Percentiles rank a stretch among this genome's conserved stretches.
Evolutionary conservation across 2,888 invertebrate species (phyloP).

Genomic region (Gymnoscelis rufifasciata): DNA sequence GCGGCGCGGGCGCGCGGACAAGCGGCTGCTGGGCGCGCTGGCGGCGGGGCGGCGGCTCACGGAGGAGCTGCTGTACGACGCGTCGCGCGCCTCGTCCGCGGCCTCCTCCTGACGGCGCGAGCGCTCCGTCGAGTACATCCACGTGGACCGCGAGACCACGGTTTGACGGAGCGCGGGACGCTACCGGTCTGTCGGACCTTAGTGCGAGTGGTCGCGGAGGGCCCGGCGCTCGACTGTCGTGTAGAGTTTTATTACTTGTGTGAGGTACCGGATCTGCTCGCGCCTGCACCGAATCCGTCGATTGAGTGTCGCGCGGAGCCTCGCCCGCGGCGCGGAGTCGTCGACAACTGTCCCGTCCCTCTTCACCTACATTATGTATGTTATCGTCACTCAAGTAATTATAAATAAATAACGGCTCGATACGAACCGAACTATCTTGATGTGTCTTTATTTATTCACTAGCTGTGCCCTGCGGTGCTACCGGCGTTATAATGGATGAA

Average conservation of each 20-base stretch:
- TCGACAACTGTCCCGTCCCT: constrained; percentile 73
- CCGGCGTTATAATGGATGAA: no score
- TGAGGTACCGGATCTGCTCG: constrained; percentile 6
- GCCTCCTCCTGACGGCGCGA: constrained; percentile 92
- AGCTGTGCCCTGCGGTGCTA: no score
- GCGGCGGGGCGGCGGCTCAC: constrained; percentile 82
- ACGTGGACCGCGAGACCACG: constrained; percentile 95
- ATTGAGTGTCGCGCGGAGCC: constrained; percentile 5
- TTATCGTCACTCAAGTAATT: constrained; percentile 50
- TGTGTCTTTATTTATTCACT: not conserved
- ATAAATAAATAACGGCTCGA: constrained; percentile 52
- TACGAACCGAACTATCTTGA: constrained; percentile 31
- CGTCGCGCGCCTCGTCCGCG: constrained; percentile 75
- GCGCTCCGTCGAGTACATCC: constrained; percentile 94
- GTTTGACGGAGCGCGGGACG: constrained; percentile 80
- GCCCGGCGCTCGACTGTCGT: constrained; percentile 19
- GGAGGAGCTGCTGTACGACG: constrained; percentile 84
- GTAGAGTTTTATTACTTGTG: constrained; percentile 14
- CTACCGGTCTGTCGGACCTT: not conserved
- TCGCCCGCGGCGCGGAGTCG: constrained; percentile 23
- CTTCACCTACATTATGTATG: constrained; percentile 45
- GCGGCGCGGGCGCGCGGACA: constrained; percentile 75
- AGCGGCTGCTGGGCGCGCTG: constrained; percentile 79
- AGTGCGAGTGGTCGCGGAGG: not conserved
- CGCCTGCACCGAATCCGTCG: constrained; percentile 4